Evolutionary conservation across 2,113 vertebrate genomes (phyloP).

Genomic region (Podilymbus podiceps): DNA sequence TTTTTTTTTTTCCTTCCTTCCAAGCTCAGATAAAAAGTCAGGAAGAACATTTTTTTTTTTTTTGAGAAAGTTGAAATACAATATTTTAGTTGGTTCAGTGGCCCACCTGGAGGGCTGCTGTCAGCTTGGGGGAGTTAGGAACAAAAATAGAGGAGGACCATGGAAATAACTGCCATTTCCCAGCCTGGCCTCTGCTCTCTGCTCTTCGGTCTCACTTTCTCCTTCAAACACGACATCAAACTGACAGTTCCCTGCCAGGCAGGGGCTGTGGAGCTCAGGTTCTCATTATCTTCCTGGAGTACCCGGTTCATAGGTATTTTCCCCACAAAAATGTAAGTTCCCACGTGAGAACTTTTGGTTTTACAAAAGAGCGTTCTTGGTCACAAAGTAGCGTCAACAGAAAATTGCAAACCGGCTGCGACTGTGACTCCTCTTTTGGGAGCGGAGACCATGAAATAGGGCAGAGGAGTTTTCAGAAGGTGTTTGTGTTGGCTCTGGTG

Average conservation of each 20-base stretch:
- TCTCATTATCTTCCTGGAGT: no score
- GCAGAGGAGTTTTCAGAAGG: not conserved
- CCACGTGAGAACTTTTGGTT: accelerated
- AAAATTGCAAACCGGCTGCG: not conserved
- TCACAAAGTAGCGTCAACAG: accelerated
- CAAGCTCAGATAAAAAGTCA: not conserved
- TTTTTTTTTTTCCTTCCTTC: not conserved
- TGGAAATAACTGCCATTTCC: not conserved
- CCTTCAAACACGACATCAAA: not conserved
- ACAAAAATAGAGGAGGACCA: not conserved
- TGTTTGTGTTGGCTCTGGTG: not conserved
- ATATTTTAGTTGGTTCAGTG: not conserved
- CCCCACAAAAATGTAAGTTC: not conserved
- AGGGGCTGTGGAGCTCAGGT: not conserved
- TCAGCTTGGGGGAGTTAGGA: not conserved
- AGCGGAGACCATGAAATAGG: not conserved
- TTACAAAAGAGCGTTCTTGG: not conserved
- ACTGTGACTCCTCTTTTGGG: not conserved
- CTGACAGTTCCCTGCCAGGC: not conserved
- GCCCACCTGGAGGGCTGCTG: not conserved
- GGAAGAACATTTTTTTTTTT: not conserved
- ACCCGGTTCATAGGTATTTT: not conserved
- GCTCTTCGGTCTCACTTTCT: not conserved
- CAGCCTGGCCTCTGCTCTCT: not conserved
- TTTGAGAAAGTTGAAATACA: not conserved